Base-by-base conservation (phyloP, 2,113 vertebrate species). In the Chelonoidis abingdonii region DNA sequence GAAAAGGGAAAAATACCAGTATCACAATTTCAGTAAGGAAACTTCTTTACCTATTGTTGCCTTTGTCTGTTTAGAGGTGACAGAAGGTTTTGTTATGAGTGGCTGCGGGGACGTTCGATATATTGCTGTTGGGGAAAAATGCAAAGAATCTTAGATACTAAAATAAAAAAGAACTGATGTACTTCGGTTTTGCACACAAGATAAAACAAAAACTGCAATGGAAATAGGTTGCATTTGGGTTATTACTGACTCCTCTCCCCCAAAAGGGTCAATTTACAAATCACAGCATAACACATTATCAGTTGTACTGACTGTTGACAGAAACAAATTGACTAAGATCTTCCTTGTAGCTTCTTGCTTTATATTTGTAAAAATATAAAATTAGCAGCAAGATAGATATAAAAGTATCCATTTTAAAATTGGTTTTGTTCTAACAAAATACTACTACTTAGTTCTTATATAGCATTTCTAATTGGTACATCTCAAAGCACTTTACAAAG, bases 11-110 rank as follows among this genome's bases (percentile, higher is more conserved):
- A 87, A 87, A 89, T 78, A 84, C 5, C 27, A 88, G 8, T 62
- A 44, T 83, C 89, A 89, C 85, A 93, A 86, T 0, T 12, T 93
- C 49, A 88, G 65, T 59, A 95, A 94, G 84, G 76, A 95, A 97
- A 93, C 49, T 87, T 84, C 95, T 98, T 98, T 98, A 98, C 98
- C 98, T 98, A 97, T 87, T 89, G 98, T 98, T 95, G 97, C 88
- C 96, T 95, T 97, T 89, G 96, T 92, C 49, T 5, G 93, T 59
- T 96, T 96, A 89, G 93, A 94, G n/a, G 94, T 88, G 47, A 94
- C 50, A 79, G 96, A 76, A 91, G 96, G 89, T 94, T 97, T 97
- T 95, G 94, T 94, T 91, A 91, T 49, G 95, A 95, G 4, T 92
- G 94, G 92, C 72, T 93, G 97, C 76, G 93, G 87, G 90, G 95